A percentile compares a stretch with the other conserved stretches of the same genome.
Conservation (phyloP, 2,888 invertebrate species). For the Monoplex corrugatus region DNA sequence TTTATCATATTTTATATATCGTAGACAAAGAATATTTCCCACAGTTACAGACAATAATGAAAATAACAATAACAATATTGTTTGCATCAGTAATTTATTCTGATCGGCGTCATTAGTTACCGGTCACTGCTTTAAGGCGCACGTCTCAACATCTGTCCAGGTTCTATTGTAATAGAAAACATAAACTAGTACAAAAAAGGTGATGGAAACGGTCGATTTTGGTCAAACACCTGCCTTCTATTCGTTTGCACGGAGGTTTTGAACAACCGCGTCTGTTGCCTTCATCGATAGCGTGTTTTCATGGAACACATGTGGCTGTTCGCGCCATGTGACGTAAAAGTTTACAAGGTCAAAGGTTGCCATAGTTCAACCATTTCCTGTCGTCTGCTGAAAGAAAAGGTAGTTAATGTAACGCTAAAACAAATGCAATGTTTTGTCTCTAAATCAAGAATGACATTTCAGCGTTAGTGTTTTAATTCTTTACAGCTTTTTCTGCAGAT, state of each 20-base stretch:
- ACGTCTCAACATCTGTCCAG: neutral
- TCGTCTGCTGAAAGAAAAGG: constrained; percentile 65
- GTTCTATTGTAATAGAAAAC: neutral
- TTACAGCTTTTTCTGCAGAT: no score
- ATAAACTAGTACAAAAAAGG: neutral
- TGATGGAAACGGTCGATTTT: neutral
- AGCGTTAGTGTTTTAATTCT: no score
- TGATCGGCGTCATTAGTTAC: neutral
- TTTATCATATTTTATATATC: neutral
- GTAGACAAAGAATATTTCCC: neutral
- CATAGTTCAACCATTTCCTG: constrained; percentile 54
- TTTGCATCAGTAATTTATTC: neutral
- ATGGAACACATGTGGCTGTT: constrained; percentile 57
- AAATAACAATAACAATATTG: no score
- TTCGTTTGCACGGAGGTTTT: constrained; percentile 27
- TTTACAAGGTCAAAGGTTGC: constrained; percentile 66
- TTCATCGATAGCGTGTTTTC: constrained; percentile 49
- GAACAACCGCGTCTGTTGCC: constrained; percentile 41
- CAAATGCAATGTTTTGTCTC: no score
- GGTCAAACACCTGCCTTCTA: constrained; percentile 54
- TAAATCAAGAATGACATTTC: no score
- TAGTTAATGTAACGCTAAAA: no score
- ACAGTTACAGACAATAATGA: neutral
- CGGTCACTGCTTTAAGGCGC: neutral
- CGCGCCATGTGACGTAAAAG: constrained; percentile 74